phyloP scores from a whole-genome alignment of 1,140 invertebrate genomes.

The Varroa destructor region DNA sequence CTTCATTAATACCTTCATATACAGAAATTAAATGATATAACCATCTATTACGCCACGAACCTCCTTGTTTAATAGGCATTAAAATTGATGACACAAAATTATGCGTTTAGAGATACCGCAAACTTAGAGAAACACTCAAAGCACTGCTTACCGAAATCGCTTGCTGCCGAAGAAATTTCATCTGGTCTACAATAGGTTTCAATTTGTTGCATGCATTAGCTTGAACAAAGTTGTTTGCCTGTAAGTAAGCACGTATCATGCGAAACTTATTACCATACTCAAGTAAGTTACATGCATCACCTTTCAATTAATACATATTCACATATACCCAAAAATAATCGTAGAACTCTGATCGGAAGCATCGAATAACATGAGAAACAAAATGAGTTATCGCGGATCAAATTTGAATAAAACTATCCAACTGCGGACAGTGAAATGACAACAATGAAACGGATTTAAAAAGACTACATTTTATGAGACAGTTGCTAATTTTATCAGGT shows the following conservation, averaged over 20 bases:
- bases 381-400: too few species aligned
- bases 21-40: neutral
- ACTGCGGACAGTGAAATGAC: neutral
- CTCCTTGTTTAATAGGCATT: neutral
- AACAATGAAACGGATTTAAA: too few species aligned
- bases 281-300: too few species aligned
- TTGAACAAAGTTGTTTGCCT: neutral
- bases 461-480: too few species aligned
- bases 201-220: constrained; percentile 16
- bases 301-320: too few species aligned
- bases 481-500: too few species aligned
- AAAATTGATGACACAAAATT: neutral
- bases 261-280: too few species aligned
- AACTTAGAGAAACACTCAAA: neutral
- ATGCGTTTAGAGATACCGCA: neutral
- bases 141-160: neutral
- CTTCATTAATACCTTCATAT: neutral
- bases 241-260: too few species aligned
- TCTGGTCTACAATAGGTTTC: constrained; percentile 10
- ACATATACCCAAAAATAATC: too few species aligned
- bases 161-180: constrained; percentile 16
- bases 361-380: too few species aligned
- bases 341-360: too few species aligned
- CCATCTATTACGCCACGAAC: too few species aligned
- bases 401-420: neutral